Evolutionary conservation across 1,140 invertebrate species (phyloP).

Genomic region (Drosophila neocordata): DNA sequence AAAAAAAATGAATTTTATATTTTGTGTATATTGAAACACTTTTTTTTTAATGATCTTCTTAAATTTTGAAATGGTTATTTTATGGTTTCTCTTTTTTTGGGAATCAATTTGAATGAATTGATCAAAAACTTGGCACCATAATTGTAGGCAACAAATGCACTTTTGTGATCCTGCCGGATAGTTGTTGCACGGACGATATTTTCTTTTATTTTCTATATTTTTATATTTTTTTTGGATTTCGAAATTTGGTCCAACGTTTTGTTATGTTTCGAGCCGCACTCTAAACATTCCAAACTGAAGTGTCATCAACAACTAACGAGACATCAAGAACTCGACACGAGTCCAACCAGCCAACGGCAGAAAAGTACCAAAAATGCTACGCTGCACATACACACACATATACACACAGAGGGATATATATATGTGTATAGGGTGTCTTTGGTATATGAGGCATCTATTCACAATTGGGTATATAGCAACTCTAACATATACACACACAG

Average conservation of each 20-base stretch:
- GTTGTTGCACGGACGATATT: neutral
- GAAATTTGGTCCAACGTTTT: conserved; percentile 16
- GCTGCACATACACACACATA: conserved; percentile 33
- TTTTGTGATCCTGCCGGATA: neutral
- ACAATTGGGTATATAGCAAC: conserved; percentile 67
- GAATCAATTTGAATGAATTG: neutral
- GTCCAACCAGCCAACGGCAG: conserved; percentile 78
- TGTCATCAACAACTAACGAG: conserved; percentile 83
- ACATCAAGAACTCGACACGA: conserved; percentile 82
- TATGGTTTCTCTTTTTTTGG: neutral
- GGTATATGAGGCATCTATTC: conserved; percentile 63
- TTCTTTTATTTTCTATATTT: neutral
- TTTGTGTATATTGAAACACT: neutral
- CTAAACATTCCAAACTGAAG: conserved; percentile 82
- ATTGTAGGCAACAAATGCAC: neutral
- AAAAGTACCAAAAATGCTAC: conserved; percentile 69
- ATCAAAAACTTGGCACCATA: conserved; percentile 3
- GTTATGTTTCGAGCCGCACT: conserved; percentile 56
- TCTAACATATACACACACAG: conserved; percentile 18
- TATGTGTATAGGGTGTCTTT: conserved; percentile 34
- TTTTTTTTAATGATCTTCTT: neutral
- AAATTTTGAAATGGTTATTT: neutral
- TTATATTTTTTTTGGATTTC: neutral
- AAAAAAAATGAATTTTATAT: conserved; percentile 24
- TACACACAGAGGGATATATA: conserved; percentile 12